Base-by-base conservation (phyloP, 2,797 vertebrate species). In the Chiroxiphia lanceolata region DNA sequence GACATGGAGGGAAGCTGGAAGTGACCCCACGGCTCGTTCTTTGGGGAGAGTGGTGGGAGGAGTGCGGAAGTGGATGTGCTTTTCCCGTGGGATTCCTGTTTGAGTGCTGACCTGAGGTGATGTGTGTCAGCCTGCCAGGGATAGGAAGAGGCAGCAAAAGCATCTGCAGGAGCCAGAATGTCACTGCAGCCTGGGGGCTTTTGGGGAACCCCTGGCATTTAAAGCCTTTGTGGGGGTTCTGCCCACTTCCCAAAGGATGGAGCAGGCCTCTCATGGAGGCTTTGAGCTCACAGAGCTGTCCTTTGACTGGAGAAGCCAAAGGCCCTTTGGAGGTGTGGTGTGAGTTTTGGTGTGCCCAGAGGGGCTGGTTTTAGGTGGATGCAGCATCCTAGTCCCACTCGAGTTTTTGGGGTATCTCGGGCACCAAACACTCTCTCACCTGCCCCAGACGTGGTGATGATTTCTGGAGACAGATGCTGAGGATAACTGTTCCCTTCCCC, bases 231-330 rank as follows among this genome's bases (percentile, higher is more conserved):
- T 3, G 21, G 47, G 68, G 20, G 11, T 27, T 91, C 48, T 51
- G 27, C 31, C 26, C 1, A 0, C 15, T 65, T 65, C 33, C 56
- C 34, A 11, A 13, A 21, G 1, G 26, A 36, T 16, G 45, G 60
- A 60, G 29, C 60, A 19, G 31, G 57, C 15, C 9, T 74, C 25
- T 18, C 4, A 0, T 0, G 2, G 33, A 33, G 53, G 36, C 61
- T 64, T 38, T 1, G 5, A 34, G 64, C 64, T 26, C 12, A 2
- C 14, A 4, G 26, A 33, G 57, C 47, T 83, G 18, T 45, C 6
- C 1, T 27, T 27, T 1, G 6, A 2, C 21, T 20, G 3, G 9
- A 3, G 7, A 29, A 64, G 38, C 18, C 34, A 17, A 26, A 6
- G 14, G 11, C 3, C 63, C 29, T 47, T 38, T 7, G 6, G 68